Percentiles rank a stretch among this genome's conserved stretches.
Conservation (phyloP, 2,113 vertebrate genomes). For the Rhipidura dahli region DNA sequence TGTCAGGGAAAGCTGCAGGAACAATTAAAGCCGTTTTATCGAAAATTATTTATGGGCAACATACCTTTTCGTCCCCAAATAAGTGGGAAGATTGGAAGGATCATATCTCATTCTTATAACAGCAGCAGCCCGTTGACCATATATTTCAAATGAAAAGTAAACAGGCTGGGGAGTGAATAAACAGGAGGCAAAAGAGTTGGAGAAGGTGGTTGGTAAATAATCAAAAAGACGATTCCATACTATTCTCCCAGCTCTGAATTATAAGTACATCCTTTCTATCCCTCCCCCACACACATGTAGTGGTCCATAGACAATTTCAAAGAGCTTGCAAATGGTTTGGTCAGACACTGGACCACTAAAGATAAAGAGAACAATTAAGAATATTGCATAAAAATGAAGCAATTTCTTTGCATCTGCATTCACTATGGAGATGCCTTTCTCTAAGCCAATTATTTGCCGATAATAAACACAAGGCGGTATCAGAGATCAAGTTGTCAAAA, state of each 20-base stretch:
- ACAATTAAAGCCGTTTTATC: not conserved
- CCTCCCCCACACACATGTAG: not conserved
- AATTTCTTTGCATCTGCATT: conserved; percentile 59
- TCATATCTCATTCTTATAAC: not conserved
- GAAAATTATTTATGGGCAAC: not conserved
- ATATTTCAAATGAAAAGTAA: not conserved
- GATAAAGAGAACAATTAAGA: conserved; percentile 64
- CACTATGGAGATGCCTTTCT: conserved; percentile 37
- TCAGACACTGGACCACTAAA: conserved; percentile 52
- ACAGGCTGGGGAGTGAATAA: not conserved
- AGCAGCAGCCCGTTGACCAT: not conserved
- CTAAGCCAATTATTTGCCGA: conserved; percentile 53
- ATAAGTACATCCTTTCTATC: not conserved
- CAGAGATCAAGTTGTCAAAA: conserved; percentile 55
- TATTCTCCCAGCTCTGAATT: not conserved
- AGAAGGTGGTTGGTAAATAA: not conserved
- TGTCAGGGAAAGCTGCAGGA: not conserved
- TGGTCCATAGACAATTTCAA: conserved; percentile 22
- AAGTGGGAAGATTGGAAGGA: not conserved
- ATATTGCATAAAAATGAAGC: conserved; percentile 57
- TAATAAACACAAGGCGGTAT: conserved; percentile 40
- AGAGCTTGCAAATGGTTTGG: conserved; percentile 52
- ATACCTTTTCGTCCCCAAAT: not conserved
- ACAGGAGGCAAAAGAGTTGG: not conserved
- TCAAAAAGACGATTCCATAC: not conserved